Evolutionary conservation across 1,140 invertebrate genomes (phyloP).

Genomic region (Orius insidiosus): DNA sequence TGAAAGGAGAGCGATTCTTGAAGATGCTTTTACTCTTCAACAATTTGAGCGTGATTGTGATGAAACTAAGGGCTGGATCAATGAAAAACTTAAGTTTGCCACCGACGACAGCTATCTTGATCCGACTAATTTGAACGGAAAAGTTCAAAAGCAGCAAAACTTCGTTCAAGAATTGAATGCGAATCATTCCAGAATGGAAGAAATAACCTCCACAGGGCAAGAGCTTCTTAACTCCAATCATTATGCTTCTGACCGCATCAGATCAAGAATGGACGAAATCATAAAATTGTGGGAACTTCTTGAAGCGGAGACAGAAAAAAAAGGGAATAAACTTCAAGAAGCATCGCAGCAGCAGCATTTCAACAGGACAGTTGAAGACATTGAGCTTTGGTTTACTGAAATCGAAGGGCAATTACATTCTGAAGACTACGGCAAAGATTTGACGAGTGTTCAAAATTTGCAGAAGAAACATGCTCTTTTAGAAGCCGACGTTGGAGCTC

Average conservation of each 20-base stretch:
- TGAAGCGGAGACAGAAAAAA: conserved; percentile 75
- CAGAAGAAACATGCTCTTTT: conserved; percentile 94
- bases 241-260: conserved; percentile 58
- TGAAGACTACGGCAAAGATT: conserved; percentile 94
- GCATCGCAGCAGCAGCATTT: conserved; percentile 96
- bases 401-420: conserved; percentile 89
- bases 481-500: conserved; percentile 91
- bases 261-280: conserved; percentile 76
- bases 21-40: conserved; percentile 87
- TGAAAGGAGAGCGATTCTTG: conserved; percentile 58
- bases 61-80: conserved; percentile 97
- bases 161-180: conserved; percentile 91
- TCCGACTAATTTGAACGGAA: conserved; percentile 95
- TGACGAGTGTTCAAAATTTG: conserved; percentile 89
- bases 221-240: conserved; percentile 58
- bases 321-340: conserved; percentile 77
- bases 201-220: conserved; percentile 70
- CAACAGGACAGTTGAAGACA: conserved; percentile 93
- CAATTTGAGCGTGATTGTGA: conserved; percentile 97
- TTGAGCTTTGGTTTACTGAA: conserved; percentile 94
- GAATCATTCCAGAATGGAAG: conserved; percentile 84
- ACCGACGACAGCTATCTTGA: conserved; percentile 97
- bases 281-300: conserved; percentile 85
- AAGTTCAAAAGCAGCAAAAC: conserved; percentile 97
- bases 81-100: conserved; percentile 96